Evolutionary conservation across 2,888 invertebrate genomes (phyloP), one percentile per base, ranked within the genome.

Genomic region (Cephus sareptanus): DNA sequence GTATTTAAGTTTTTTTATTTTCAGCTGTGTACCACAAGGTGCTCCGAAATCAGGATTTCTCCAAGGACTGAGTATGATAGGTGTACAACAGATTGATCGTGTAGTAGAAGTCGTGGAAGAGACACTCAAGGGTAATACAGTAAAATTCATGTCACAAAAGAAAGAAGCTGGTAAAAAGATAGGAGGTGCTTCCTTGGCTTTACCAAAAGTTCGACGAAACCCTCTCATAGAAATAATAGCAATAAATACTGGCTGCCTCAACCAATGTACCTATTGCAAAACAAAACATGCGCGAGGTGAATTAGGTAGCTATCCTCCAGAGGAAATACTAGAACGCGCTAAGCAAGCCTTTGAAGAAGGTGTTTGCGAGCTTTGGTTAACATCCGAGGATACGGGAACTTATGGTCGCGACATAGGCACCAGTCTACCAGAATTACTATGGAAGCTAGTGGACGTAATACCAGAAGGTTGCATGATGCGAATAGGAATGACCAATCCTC

Each of bases 181-280:
- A 1, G 98, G 97, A 0, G 99, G 98, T 0, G 98, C 98, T 0
- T 94, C 96, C 0, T 92, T 99, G 0, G 93, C 95, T 9, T 92
- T 99, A 23, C 99, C 99, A 0, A 99, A 99, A 93, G 96, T 99
- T 23, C 94, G 99, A 76, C 96, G 97, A 88, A 99, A 99, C 92
- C 98, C 98, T 0, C 93, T 99, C 0, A 96, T 99, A 79, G 99
- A 99, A 93, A 99, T 99, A 78, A 98, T 99, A 79, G 95, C 98
- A 0, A 97, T 99, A 74, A 98, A 98, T 91, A 98, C 98, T 0
- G 98, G 98, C 0, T 99, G 99, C 87, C 92, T 99, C 3, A 99
- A 99, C 92, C 98, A 98, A 88, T 99, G 99, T 91, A 99, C 99
- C 0, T 99, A 99, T 89, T 99, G 99, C 90, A 99, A 99, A 92